Base-by-base conservation (phyloP, 2,888 invertebrate species). In the Tetragonula carbonaria region DNA sequence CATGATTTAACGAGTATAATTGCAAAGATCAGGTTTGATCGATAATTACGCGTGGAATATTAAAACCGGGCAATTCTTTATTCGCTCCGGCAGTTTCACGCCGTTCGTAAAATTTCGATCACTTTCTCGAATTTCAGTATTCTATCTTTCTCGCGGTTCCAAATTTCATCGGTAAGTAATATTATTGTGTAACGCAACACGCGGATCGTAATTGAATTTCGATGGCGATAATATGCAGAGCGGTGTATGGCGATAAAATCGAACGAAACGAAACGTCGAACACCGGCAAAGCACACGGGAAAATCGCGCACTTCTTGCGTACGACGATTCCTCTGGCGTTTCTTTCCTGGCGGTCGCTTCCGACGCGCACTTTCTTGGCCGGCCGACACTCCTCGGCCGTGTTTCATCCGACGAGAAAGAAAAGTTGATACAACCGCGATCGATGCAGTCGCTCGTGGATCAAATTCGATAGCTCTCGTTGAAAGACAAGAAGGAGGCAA, bases 401-500 rank as follows among this genome's bases (percentile, higher is more conserved):
- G 50, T 55, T 74, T 62, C 62, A 62, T 67, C 66, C 2, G 33
- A 23, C 51, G 79, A 74, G 74, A 78, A 55, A 57, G 73, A 83
- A 75, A 83, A 70, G 62, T 57, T 70, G 82, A 51, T 57, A 79
- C 68, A 80, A 72, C 66, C 79, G 70, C 90, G 88, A 89, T 90
- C 90, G 86, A 84, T 75, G 84, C 75, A 86, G 85, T 85, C 77
- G 80, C 66, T 84, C 85, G 71, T 80, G 86, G 90, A 89, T 89
- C 90, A 84, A 89, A 89, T 89, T 89, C 90, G 86, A 89, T 89
- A 89, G 84, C 89, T 89, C 84, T 74, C 81, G 81, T 66, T 89
- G 89, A 84, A 89, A 89, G 82, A 82, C 86, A 84, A 89, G 89
- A 86, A 87, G 86, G 74, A 72, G 71, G 23, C 5, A 68, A 78